Conservation (phyloP, 2,888 invertebrate species). For the Chymomyza fuscimana region DNA sequence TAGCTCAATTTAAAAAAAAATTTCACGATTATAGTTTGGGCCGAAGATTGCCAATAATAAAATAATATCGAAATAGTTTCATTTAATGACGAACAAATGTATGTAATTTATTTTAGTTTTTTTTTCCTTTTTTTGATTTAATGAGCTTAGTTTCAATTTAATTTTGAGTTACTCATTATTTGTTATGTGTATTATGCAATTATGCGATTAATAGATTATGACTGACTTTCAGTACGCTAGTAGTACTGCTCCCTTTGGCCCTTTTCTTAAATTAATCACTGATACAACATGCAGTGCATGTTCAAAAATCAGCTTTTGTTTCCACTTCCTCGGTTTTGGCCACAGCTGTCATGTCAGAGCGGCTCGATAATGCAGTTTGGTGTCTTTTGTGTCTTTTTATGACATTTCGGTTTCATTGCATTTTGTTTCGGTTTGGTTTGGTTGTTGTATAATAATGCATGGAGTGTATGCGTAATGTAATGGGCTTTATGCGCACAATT, state of each 20-base stretch:
- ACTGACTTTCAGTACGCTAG: neutral
- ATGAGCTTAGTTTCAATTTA: neutral
- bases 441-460: neutral
- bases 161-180: neutral
- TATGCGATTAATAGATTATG: neutral
- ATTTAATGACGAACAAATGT: neutral
- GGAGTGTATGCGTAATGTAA: neutral
- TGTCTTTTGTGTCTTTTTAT: neutral
- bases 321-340: neutral
- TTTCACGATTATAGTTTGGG: too few relatives aligned
- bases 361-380: neutral
- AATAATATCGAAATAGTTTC: neutral
- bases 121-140: neutral
- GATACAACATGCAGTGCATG: neutral
- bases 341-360: neutral
- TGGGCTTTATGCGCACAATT: slow-evolving; percentile 10
- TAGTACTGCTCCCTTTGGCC: too few relatives aligned
- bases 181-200: neutral
- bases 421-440: neutral
- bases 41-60: neutral
- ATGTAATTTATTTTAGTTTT: neutral
- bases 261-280: neutral
- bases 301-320: slow-evolving; percentile 1
- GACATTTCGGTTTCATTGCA: neutral
- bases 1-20: neutral